These are phyloP conservation scores for Tauraco erythrolophus DNA, from an alignment of 2,113 vertebrate species.

Conservation along the genomic window DNA sequence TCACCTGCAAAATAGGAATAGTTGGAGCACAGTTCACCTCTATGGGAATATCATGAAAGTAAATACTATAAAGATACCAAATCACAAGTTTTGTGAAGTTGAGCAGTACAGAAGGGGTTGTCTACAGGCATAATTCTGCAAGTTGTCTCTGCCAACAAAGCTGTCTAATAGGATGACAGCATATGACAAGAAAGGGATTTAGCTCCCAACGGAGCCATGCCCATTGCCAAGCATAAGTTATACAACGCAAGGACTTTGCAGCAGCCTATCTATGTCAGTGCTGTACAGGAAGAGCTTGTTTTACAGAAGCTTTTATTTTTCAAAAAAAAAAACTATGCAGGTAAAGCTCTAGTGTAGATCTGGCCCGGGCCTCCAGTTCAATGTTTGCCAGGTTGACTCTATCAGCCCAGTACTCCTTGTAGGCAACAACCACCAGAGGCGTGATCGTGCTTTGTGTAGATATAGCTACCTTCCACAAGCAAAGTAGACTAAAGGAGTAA, in stretches of 20 bases:
- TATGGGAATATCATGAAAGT: neutral
- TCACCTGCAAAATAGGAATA: neutral
- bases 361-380: neutral
- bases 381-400: neutral
- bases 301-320: neutral
- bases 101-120: neutral
- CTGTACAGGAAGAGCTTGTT: neutral
- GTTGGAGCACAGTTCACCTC: neutral
- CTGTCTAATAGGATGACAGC: neutral
- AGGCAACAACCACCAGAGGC: neutral
- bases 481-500: neutral
- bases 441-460: neutral
- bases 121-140: neutral
- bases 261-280: neutral
- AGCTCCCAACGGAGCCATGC: neutral
- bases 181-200: neutral
- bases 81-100: neutral
- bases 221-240: neutral
- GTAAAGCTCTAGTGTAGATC: neutral
- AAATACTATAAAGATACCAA: neutral
- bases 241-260: neutral
- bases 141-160: neutral
- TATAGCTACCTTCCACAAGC: neutral
- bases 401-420: neutral
- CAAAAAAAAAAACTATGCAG: neutral